Percentiles rank a stretch among this genome's conserved stretches.
Evolutionary conservation across 2,888 invertebrate genomes (phyloP).

Genomic region (Labia minor): DNA sequence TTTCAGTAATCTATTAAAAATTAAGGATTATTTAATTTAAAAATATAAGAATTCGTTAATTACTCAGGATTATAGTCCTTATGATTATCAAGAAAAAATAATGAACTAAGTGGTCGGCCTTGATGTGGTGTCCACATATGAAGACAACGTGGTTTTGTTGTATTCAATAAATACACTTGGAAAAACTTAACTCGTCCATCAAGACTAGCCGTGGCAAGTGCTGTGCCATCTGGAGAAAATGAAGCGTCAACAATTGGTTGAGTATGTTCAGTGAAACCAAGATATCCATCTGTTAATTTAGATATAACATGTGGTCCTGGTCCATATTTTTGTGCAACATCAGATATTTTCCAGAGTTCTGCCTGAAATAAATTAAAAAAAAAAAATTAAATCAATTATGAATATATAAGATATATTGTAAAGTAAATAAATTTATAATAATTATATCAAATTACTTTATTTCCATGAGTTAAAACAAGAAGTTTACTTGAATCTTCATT

Average conservation of each 20-base stretch:
- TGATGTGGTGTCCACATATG: slow-evolving; percentile 91
- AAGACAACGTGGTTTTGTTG: slow-evolving; percentile 65
- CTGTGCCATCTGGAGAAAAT: slow-evolving; percentile 89
- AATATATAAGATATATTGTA: not conserved
- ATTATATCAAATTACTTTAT: slow-evolving; percentile 39
- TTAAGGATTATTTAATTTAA: slow-evolving; percentile 9
- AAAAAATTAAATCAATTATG: no score
- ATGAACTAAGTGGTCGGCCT: slow-evolving; percentile 71
- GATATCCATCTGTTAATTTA: slow-evolving; percentile 39
- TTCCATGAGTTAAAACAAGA: slow-evolving; percentile 68
- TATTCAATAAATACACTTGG: slow-evolving; percentile 64
- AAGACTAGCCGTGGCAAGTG: slow-evolving; percentile 76
- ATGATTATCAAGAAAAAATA: slow-evolving; percentile 91
- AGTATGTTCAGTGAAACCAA: slow-evolving; percentile 48
- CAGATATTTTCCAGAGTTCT: slow-evolving; percentile 45
- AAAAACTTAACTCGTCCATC: slow-evolving; percentile 90
- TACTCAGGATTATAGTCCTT: slow-evolving; percentile 48
- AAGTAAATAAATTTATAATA: no score
- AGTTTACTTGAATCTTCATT: slow-evolving; percentile 57
- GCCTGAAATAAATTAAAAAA: slow-evolving; percentile 37
- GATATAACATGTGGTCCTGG: slow-evolving; percentile 36
- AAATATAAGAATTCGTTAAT: slow-evolving; percentile 21
- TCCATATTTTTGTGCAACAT: slow-evolving; percentile 38
- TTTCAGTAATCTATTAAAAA: not conserved
- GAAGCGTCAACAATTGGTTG: slow-evolving; percentile 70